Base-by-base conservation (phyloP, 2,888 invertebrate genomes). In the Acleris literana region DNA sequence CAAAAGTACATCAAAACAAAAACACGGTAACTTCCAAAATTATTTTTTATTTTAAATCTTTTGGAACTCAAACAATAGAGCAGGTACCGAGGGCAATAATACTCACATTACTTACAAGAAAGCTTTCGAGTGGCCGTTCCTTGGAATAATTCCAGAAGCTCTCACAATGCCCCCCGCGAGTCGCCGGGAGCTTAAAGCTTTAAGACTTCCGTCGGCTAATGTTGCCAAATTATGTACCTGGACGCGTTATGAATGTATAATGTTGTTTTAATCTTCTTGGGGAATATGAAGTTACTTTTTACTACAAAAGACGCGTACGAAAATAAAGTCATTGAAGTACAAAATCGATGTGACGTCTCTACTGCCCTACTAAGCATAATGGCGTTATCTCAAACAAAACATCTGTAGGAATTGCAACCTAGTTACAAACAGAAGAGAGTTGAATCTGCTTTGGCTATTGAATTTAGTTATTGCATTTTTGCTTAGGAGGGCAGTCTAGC, bases 71-170 rank as follows among this genome's bases (percentile, higher is more conserved):
- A 46, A 46, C 46, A 46, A 46, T 46, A 16, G 17, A n/a, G 17
- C 16, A 17, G 17, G 46, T 46, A 25, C 25, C 48, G 39, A 13
- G 4, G 39, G 13, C 54, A 62, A 62, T 62, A 62, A 60, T 51
- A 25, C 48, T 53, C 22, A 53, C 48, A 53, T 54, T 49, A 39
- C 53, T 48, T 22, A 54, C 54, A 43, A 33, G 29, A 58, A 29
- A 44, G 57, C 25, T 57, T 29, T 57, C 39, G 22, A 62, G 53
- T 20, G 13, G 48, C 63, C 29, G 63, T 54, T 53, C 48, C 64
- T 68, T 71, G 71, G 71, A 71, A 66, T 68, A 51, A 66, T 60
- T 71, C 71, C 71, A 71, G 66, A 66, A 68, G 64, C 57, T 61
- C 58, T 55, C 59, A 18, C 54, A 64, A 60, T 33, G 56, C 49